Evolutionary conservation across 1,140 invertebrate genomes (phyloP), one percentile per base, ranked within the genome.

Genomic region (Nephotettix cincticeps): DNA sequence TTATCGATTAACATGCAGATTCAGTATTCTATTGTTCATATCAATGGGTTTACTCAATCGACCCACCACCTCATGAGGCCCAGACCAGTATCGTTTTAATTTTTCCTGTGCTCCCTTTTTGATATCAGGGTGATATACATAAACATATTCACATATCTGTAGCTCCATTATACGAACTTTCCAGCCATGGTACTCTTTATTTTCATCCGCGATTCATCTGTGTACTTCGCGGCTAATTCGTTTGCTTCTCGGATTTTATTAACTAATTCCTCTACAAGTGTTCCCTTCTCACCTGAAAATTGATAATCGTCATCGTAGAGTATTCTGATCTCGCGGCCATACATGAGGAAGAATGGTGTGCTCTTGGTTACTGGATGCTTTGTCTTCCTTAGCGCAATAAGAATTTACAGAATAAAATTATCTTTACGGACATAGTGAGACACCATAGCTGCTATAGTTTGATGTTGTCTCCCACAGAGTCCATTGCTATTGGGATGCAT

Each of bases 401-500:
- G 21, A 1, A 30, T 30, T 17, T 61, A 61, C 25, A 23, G 58
- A 9, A 61, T 17, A 25, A 25, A 61, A 17, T 23, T 61, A 23
- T 61, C 63, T 29, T 30, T 30, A 9, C 28, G 19, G 19, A 65
- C 25, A 65, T 4, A 65, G 4, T 65, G 63, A 36, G 63, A 30
- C 28, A 65, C 23, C 19, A 43, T 29, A 28, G 29, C 63, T 36
- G 19, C 40, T 2, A 65, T 30, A 21, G 63, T 65, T 3, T 36
- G 25, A 17, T 65, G 28, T 14, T 36, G 63, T 30, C 63, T 28
- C 32, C 32, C 63, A 28, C 29, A 30, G 19, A 30, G 29, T 4
- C 63, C 30, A 65, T 65, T 65, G 17, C 63, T 43, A n/a, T 19
- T 43, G 3, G 63, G 63, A 17, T 65, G 63, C 29, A 36, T 36